phyloP scores from a whole-genome alignment of 1,140 invertebrate genomes.

The Diabrotica undecimpunctata region DNA sequence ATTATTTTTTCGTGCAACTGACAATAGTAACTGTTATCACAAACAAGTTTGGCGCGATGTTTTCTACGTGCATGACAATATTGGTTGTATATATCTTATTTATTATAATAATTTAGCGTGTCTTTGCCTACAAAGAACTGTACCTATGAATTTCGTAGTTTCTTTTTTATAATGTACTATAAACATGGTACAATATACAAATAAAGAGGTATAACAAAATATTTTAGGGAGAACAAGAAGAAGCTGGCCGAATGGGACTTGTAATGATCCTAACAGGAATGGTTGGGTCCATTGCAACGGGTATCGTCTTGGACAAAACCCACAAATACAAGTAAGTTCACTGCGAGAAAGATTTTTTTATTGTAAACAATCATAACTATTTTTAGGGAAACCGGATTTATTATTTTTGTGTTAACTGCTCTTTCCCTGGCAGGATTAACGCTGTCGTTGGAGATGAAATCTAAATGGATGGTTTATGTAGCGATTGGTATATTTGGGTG shows the following conservation, averaged over 20 bases:
- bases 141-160: no score
- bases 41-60: no score
- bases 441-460: constrained; percentile 27
- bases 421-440: constrained; percentile 25
- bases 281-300: constrained; percentile 63
- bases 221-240: constrained; percentile 26
- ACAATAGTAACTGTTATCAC: no score
- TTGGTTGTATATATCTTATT: no score
- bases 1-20: no score
- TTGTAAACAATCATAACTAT: constrained; percentile 4
- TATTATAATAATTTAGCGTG: no score
- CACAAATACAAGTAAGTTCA: constrained; percentile 48
- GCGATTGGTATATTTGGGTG: constrained; percentile 33
- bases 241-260: constrained; percentile 66
- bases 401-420: constrained; percentile 26
- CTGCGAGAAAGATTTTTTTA: background rate
- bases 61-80: no score
- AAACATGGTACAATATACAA: no score
- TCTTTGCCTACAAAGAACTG: no score
- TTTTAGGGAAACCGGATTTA: constrained; percentile 31
- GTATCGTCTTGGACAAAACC: constrained; percentile 66
- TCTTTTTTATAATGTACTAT: no score
- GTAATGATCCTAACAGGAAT: constrained; percentile 67
- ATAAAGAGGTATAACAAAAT: no score
- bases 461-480: constrained; percentile 30